Evolutionary conservation across 2,113 vertebrate genomes (phyloP).

Genomic region (Antechinus stuartii): DNA sequence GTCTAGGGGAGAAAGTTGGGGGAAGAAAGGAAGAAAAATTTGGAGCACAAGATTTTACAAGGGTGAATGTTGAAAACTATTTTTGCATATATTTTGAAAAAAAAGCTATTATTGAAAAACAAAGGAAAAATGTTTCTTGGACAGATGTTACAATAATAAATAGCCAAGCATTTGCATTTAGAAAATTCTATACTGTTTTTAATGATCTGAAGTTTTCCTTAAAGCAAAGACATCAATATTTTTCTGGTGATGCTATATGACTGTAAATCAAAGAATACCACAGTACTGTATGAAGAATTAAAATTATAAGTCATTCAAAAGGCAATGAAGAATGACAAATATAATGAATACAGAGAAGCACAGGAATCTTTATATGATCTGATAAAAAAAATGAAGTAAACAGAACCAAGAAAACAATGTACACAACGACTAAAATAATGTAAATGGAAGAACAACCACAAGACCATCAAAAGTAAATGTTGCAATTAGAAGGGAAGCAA

Average conservation of each 20-base stretch:
- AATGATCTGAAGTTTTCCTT: background rate
- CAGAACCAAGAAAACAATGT: background rate
- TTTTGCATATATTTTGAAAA: too few species aligned
- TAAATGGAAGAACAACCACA: background rate
- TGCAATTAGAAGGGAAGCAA: background rate
- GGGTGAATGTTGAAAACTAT: too few species aligned
- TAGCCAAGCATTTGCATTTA: background rate
- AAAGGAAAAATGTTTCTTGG: background rate
- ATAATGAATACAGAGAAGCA: background rate
- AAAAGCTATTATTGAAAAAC: too few species aligned
- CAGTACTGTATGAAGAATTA: background rate
- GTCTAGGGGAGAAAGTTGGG: too few species aligned
- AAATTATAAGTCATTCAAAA: background rate
- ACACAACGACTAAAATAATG: background rate
- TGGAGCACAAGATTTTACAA: too few species aligned
- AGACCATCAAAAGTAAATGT: background rate
- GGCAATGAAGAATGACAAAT: background rate
- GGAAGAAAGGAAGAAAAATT: too few species aligned
- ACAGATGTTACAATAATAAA: background rate
- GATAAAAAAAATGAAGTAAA: background rate
- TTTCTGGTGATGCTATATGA: background rate
- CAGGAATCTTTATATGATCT: background rate
- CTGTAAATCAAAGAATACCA: background rate
- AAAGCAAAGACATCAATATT: background rate
- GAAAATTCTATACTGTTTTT: background rate